Evolutionary conservation across 2,113 vertebrate species (phyloP).

Genomic region (Lates calcarifer): DNA sequence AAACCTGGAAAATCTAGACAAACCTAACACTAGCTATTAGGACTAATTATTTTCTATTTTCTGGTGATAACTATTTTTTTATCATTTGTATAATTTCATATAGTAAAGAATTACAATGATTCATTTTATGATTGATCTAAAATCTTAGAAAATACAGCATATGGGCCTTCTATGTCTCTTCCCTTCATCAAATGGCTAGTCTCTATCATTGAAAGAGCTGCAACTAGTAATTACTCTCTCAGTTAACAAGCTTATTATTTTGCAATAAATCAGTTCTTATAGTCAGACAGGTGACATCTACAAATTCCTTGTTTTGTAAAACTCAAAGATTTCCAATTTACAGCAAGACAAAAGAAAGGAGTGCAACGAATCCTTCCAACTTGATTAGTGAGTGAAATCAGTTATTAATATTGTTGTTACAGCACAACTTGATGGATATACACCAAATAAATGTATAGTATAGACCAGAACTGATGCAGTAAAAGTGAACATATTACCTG

Average conservation of each 20-base stretch:
- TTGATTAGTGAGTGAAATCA: no score
- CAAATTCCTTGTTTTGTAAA: not conserved
- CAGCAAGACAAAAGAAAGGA: no score
- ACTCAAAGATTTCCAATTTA: no score
- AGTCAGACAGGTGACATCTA: not conserved
- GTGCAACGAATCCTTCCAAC: no score
- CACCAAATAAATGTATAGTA: not conserved
- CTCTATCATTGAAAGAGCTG: not conserved
- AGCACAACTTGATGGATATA: not conserved
- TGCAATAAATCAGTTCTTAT: not conserved
- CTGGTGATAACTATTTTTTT: no score
- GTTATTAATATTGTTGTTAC: not conserved
- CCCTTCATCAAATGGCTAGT: not conserved
- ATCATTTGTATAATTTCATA: no score
- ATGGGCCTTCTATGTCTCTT: not conserved
- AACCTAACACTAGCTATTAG: no score
- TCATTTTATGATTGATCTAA: no score
- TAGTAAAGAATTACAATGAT: no score
- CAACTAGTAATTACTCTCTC: not conserved
- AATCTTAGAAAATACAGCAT: not conserved
- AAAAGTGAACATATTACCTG: slow-evolving; percentile 86
- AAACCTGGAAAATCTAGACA: no score
- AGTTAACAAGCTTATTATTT: not conserved
- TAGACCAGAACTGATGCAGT: not conserved
- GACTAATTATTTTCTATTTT: no score